Conservation (phyloP, 2,888 invertebrate species). For the Balanococcus diminutus region DNA sequence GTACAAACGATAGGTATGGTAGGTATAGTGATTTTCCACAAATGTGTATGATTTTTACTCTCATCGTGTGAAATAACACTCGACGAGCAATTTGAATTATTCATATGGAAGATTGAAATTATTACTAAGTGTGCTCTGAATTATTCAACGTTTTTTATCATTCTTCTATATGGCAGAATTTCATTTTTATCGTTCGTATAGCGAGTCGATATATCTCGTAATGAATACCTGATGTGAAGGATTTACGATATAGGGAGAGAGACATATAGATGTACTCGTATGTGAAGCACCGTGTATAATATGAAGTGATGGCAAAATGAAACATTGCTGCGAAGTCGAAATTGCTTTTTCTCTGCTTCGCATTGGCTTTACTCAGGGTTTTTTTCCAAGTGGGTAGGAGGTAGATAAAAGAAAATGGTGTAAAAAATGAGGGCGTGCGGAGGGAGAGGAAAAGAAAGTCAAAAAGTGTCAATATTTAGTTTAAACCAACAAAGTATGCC, state of each 20-base stretch:
- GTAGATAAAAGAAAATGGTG: background rate
- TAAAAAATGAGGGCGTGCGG: background rate
- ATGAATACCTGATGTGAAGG: slow-evolving; percentile 8
- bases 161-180: background rate
- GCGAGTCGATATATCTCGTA: slow-evolving; percentile 7
- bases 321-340: background rate
- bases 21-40: background rate
- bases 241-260: background rate
- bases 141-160: slow-evolving; percentile 11
- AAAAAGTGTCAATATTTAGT: no score
- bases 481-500: no score
- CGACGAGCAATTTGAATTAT: slow-evolving; percentile 21
- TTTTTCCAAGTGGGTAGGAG: background rate
- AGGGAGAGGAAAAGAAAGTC: background rate
- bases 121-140: slow-evolving; percentile 29
- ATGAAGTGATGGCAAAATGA: no score
- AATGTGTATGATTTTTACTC: background rate
- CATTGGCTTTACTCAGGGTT: background rate
- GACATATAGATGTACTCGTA: background rate
- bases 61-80: slow-evolving; percentile 6
- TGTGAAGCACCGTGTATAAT: background rate
- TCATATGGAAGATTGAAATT: slow-evolving; percentile 21
- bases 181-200: slow-evolving; percentile 1
- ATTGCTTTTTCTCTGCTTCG: background rate
- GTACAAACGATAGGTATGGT: no score